Conservation (phyloP, 2,797 vertebrate species). For the Lepilemur ruficaudatus region DNA sequence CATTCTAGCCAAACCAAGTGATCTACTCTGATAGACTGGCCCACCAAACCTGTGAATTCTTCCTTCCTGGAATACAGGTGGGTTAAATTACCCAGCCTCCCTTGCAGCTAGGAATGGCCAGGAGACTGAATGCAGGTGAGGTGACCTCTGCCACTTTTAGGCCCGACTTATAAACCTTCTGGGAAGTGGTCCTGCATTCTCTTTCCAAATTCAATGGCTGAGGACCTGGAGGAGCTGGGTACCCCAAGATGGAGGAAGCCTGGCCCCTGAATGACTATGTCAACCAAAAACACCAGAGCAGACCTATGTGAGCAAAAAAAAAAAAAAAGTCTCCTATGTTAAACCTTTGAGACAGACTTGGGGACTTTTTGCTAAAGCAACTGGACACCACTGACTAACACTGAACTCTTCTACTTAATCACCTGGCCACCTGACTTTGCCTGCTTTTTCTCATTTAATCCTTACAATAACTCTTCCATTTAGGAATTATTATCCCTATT, state of each 20-base stretch:
- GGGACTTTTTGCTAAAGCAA: neutral
- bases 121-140: neutral
- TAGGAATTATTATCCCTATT: neutral
- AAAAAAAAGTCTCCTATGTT: neutral
- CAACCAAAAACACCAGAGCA: neutral
- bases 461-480: neutral
- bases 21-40: neutral
- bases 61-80: neutral
- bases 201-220: neutral
- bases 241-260: neutral
- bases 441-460: slow-evolving; percentile 17
- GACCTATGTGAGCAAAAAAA: neutral
- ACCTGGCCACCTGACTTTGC: neutral
- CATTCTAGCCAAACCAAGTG: neutral
- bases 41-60: neutral
- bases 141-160: neutral
- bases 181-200: neutral
- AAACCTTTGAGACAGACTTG: neutral
- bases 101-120: neutral
- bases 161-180: neutral
- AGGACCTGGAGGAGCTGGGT: neutral
- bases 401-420: neutral
- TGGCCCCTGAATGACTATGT: neutral
- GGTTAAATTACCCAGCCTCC: neutral
- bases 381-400: neutral